Conservation (phyloP, 2,797 vertebrate genomes). For the Cirrhinus mrigala region DNA sequence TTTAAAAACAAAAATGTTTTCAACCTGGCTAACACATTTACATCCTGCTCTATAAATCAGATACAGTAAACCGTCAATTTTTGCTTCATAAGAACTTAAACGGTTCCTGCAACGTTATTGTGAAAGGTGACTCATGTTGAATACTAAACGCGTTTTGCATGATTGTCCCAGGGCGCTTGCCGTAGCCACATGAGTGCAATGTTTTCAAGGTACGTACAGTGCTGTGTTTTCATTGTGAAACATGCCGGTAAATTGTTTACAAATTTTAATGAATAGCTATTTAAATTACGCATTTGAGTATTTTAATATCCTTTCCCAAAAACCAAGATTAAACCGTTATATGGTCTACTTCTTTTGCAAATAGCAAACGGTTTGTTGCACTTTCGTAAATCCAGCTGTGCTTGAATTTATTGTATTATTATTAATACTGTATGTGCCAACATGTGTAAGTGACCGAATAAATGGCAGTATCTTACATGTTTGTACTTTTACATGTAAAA, state of each 20-base stretch:
- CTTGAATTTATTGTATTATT: not conserved
- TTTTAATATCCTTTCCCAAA: not conserved
- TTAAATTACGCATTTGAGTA: not conserved
- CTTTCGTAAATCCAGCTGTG: not conserved
- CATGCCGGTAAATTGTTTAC: conserved; percentile 4
- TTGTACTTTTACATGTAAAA: not conserved
- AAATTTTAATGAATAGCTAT: not conserved
- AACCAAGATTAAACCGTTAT: not conserved
- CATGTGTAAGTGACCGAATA: not conserved
- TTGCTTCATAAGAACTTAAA: not conserved
- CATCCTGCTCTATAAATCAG: not conserved
- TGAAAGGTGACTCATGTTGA: not conserved
- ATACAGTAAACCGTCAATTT: not conserved
- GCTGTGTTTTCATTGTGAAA: not conserved
- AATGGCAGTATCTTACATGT: not conserved
- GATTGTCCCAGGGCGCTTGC: conserved; percentile 19
- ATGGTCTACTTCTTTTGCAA: not conserved
- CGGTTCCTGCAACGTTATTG: not conserved
- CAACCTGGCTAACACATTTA: not conserved
- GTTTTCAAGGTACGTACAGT: conserved; percentile 32
- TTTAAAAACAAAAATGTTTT: not conserved
- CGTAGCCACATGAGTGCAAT: conserved; percentile 24
- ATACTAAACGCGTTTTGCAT: conserved; percentile 6
- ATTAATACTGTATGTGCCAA: not conserved
- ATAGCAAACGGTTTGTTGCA: not conserved